Base-by-base conservation (phyloP, 2,888 invertebrate genomes). In the Metopia argyrocephala region DNA sequence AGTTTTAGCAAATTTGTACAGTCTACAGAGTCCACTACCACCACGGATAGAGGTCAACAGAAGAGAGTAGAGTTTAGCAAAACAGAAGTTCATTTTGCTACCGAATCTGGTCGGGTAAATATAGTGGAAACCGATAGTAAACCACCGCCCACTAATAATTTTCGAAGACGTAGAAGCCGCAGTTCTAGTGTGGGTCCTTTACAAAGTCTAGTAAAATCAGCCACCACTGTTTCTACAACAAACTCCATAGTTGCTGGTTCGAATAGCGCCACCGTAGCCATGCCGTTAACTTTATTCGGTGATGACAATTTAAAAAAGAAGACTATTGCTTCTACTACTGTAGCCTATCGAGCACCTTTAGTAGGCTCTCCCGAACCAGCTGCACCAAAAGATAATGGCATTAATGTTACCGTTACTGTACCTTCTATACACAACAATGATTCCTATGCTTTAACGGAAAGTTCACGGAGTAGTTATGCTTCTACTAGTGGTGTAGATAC, bases 61-160 rank as follows among this genome's bases (percentile, higher is more conserved):
- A 95, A 93, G 89, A 88, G 90, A 6, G 96, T 96, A 0, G 96
- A 94, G 86, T 96, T 96, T 89, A 95, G 96, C 87, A 96, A 96
- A 91, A 96, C 96, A 0, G 96, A 96, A 91, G 93, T 96, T 27
- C 96, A 96, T 89, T 96, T 96, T 88, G 94, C 96, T 0, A 95
- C 95, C 18, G 96, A 96, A 87, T 95, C 96, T 1, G 96, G 96
- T 0, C 93, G 94, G 85, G 95, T 96, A 0, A 96, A 96, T 87
- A 96, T 96, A 76, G 96, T 96, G 38, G 96, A 96, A 87, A 96
- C 96, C 0, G 96, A 96, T 89, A 95, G 95, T 82, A 96, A 96
- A 88, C 96, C 96, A 56, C 96, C 96, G 9, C 95, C 96, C 5
- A 94, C 95, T 0, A 95, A 94, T 87, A 94, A 95, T 87, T 96